phyloP scores from a whole-genome alignment of 2,797 vertebrate species.

The Mormyrops attenuatus region DNA sequence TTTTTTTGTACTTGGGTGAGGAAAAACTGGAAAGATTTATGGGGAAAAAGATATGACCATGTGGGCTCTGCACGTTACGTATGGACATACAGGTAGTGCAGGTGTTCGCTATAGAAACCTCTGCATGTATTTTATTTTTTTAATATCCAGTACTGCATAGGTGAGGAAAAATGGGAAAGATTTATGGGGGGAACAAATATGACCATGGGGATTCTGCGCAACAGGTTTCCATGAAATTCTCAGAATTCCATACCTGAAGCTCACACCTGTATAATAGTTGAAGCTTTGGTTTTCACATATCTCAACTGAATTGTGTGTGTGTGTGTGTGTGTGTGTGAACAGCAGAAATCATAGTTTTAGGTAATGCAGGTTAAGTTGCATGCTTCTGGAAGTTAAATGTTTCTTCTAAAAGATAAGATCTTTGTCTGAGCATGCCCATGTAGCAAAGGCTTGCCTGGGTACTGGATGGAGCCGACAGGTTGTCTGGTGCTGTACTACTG shows the following conservation, averaged over 20 bases:
- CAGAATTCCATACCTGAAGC: not conserved
- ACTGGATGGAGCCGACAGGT: not conserved
- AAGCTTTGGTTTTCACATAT: not conserved
- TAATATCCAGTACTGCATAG: not conserved
- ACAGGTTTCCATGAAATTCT: not conserved
- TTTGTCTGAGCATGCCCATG: not conserved
- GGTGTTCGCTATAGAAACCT: not conserved
- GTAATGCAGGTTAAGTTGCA: not conserved
- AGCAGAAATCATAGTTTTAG: not conserved
- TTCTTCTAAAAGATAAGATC: not conserved
- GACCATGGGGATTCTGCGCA: not conserved
- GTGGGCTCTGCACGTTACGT: not conserved
- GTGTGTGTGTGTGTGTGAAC: not conserved
- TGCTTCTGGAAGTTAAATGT: not conserved
- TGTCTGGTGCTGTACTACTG: not conserved
- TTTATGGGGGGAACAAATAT: not conserved
- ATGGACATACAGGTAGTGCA: not conserved
- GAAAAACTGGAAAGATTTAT: not conserved
- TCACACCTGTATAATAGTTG: not conserved
- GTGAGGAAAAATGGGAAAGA: not conserved
- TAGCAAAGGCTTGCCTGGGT: not conserved
- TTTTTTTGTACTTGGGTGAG: not conserved
- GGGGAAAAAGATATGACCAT: not conserved
- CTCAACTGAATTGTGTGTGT: not conserved
- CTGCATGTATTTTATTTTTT: not conserved